Percentiles rank a stretch among this genome's conserved stretches.
Evolutionary conservation across 2,888 invertebrate species (phyloP).

Genomic region (Amiota minor): DNA sequence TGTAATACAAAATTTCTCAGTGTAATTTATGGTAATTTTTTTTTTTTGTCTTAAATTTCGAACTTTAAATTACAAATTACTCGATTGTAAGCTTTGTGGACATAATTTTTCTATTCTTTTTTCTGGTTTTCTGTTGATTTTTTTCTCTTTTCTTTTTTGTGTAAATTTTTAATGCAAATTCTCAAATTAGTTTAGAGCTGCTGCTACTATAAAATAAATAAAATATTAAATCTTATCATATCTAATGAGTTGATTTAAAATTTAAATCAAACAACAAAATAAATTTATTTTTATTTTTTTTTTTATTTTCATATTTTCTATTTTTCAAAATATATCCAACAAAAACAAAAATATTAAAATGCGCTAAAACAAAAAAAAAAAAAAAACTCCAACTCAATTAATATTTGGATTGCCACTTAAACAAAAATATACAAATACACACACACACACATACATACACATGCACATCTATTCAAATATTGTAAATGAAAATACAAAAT

Average conservation of each 20-base stretch:
- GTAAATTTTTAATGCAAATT: conserved; percentile 26
- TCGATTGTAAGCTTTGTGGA: too few species aligned
- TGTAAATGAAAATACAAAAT: conserved; percentile 29
- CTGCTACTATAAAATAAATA: not conserved
- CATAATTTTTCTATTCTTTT: not conserved
- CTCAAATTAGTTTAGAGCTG: not conserved
- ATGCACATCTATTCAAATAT: conserved; percentile 6
- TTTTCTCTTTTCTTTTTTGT: conserved; percentile 29
- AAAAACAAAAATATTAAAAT: conserved; percentile 45
- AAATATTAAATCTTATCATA: conserved; percentile 30
- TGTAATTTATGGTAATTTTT: conserved; percentile 50
- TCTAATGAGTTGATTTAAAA: conserved; percentile 19
- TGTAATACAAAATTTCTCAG: conserved; percentile 51
- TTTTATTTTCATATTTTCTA: conserved; percentile 43
- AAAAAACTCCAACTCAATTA: conserved; percentile 34
- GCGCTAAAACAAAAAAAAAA: conserved; percentile 32
- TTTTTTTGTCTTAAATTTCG: not conserved
- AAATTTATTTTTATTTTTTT: conserved; percentile 34
- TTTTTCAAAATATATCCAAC: conserved; percentile 43
- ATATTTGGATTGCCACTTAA: conserved; percentile 6
- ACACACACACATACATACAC: conserved; percentile 17
- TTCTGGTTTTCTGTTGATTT: not conserved
- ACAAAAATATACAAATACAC: not conserved
- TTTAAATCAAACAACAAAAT: conserved; percentile 18
- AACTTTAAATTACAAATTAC: not conserved